Conservation (phyloP, 2,797 vertebrate species). For the Oceanodroma leucorhoa region DNA sequence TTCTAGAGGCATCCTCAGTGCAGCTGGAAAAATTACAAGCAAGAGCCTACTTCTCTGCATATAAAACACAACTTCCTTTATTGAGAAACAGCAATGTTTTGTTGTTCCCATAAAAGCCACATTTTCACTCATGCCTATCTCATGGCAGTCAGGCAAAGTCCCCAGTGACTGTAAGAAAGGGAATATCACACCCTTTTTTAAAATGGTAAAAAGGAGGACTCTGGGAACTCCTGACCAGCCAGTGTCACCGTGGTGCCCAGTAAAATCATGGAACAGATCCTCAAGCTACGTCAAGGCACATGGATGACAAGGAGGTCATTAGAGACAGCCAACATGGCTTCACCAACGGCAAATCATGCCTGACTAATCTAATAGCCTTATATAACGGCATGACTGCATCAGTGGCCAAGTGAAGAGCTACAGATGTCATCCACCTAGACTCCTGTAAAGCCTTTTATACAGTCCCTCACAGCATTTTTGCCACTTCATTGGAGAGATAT, state of each 20-base stretch:
- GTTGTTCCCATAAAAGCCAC: neutral
- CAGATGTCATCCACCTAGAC: neutral
- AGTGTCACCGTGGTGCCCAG: neutral
- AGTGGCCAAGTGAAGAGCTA: neutral
- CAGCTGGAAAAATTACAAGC: neutral
- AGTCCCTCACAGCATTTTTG: neutral
- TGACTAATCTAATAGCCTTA: neutral
- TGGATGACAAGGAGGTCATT: neutral
- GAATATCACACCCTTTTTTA: accelerated
- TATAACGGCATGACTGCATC: neutral
- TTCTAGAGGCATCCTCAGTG: neutral
- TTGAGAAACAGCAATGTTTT: neutral
- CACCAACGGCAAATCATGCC: neutral
- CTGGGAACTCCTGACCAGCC: neutral
- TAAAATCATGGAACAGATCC: neutral
- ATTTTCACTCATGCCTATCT: neutral
- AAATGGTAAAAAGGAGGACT: neutral
- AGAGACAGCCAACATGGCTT: neutral
- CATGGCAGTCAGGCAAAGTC: accelerated
- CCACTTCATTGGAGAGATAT: neutral
- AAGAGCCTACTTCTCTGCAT: neutral
- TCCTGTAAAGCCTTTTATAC: neutral
- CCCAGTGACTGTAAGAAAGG: neutral
- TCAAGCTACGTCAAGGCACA: neutral
- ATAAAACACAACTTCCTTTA: neutral